Percentiles rank a stretch among this genome's conserved stretches.
phyloP scores from a whole-genome alignment of 2,888 invertebrate species.

The Ypsolopha sequella region DNA sequence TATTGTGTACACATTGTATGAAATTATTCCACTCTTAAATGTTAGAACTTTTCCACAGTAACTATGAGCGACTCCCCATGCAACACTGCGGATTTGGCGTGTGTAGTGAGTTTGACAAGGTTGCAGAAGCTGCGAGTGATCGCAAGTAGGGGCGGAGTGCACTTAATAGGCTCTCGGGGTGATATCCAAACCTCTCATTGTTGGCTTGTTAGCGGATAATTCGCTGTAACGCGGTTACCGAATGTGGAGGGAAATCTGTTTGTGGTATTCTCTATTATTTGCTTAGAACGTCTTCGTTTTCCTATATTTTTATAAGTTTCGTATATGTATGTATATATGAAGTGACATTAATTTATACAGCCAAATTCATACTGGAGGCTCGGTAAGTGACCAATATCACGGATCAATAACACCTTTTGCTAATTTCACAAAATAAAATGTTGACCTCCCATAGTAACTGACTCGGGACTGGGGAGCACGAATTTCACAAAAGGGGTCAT shows the following conservation, averaged over 20 bases:
- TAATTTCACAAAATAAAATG: no score
- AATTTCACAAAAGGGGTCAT: no score
- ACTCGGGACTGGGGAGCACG: no score
- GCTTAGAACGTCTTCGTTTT: not conserved
- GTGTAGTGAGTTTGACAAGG: constrained; percentile 38
- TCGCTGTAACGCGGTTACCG: constrained; percentile 48
- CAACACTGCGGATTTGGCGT: not conserved
- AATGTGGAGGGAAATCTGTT: constrained; percentile 41
- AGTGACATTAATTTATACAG: no score
- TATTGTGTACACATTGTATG: constrained; percentile 61
- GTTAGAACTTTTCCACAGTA: constrained; percentile 44
- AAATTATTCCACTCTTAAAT: constrained; percentile 32
- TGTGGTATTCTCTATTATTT: constrained; percentile 12
- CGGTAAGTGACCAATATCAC: no score
- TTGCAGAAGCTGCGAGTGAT: constrained; percentile 30
- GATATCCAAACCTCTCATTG: constrained; percentile 62
- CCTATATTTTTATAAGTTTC: not conserved
- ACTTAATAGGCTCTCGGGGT: constrained; percentile 62
- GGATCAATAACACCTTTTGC: no score
- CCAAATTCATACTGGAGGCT: no score
- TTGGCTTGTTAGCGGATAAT: constrained; percentile 63
- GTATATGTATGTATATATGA: not conserved
- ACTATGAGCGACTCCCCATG: not conserved
- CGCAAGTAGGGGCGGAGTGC: constrained; percentile 55
- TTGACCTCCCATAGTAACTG: no score